Conservation (phyloP, 2,797 vertebrate genomes). For the Sibirionetta formosa region DNA sequence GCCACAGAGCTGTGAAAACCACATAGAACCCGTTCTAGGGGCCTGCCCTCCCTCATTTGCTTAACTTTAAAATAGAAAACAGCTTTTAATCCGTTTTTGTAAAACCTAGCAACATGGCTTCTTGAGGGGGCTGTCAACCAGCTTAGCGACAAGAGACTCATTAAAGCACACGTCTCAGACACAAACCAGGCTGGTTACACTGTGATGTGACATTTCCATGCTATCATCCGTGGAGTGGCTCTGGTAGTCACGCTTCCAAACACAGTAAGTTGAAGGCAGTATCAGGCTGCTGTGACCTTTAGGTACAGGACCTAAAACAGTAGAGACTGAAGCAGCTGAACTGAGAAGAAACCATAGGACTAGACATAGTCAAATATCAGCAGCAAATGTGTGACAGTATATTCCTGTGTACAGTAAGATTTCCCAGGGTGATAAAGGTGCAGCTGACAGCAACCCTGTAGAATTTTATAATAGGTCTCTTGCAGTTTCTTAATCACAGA, state of each 20-base stretch:
- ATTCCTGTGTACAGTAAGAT: not conserved
- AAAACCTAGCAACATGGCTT: not conserved
- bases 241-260: not conserved
- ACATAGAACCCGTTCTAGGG: not conserved
- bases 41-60: not conserved
- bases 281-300: not conserved
- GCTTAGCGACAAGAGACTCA: not conserved
- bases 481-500: not conserved
- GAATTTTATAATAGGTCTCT: constrained; percentile 1
- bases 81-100: not conserved
- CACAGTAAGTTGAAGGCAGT: not conserved
- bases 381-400: not conserved
- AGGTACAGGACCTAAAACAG: not conserved
- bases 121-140: not conserved
- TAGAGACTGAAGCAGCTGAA: not conserved
- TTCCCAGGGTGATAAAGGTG: constrained; percentile 17
- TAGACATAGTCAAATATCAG: not conserved
- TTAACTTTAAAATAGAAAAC: not conserved
- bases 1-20: not conserved
- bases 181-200: not conserved
- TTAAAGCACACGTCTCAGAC: not conserved
- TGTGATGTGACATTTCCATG: not conserved
- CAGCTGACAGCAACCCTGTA: not conserved
- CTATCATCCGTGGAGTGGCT: not conserved
- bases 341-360: not conserved